phyloP scores from a whole-genome alignment of 2,888 invertebrate species.

The Serripes groenlandicus region DNA sequence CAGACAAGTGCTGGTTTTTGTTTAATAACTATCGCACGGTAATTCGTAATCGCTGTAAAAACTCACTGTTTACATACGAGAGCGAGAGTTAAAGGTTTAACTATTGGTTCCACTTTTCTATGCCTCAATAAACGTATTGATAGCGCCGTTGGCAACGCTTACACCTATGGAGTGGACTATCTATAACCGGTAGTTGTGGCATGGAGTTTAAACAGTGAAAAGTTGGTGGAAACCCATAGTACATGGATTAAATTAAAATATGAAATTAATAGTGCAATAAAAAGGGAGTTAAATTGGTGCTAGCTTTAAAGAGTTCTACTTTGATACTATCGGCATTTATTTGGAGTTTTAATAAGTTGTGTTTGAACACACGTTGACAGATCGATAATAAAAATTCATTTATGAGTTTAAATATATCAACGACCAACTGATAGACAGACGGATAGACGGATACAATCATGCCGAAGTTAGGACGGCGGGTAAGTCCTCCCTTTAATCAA shows the following conservation, averaged over 20 bases:
- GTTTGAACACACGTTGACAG: background rate
- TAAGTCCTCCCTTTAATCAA: background rate
- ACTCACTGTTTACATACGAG: background rate
- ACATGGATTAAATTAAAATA: background rate
- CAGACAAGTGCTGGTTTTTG: too few relatives aligned
- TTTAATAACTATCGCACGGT: too few relatives aligned
- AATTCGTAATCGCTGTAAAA: background rate
- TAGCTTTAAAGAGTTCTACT: too few relatives aligned
- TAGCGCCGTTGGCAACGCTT: conserved; percentile 28
- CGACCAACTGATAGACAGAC: background rate
- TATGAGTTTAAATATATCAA: conserved; percentile 10
- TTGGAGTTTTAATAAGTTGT: too few relatives aligned
- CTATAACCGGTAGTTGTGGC: conserved; percentile 5
- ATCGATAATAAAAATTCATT: conserved; percentile 2
- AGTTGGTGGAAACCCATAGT: background rate
- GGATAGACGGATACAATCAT: conserved; percentile 6
- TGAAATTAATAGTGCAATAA: background rate
- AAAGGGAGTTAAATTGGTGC: background rate
- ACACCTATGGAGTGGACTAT: conserved; percentile 16
- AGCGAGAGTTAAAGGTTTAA: background rate
- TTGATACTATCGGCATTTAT: too few relatives aligned
- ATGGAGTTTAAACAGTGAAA: conserved; percentile 24
- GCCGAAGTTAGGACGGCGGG: conserved; percentile 32
- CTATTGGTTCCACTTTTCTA: conserved; percentile 6
- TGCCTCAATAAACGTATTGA: conserved; percentile 17